Percentiles rank a stretch among this genome's conserved stretches.
phyloP scores from a whole-genome alignment of 2,113 vertebrate species.

The Calyptomena viridis region DNA sequence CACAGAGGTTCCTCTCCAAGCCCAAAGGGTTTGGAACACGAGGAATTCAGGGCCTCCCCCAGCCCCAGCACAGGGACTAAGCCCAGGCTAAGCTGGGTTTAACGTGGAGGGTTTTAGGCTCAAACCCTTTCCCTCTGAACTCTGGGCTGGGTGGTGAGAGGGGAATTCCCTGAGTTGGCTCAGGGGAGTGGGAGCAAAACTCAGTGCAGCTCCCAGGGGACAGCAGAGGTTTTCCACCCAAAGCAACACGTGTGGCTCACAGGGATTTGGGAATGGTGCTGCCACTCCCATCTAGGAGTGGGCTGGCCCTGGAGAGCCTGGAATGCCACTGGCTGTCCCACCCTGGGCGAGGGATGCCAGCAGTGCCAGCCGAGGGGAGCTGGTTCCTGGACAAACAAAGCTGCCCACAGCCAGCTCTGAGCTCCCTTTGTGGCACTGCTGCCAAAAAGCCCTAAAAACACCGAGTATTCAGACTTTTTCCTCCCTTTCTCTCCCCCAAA shows the following conservation, averaged over 20 bases:
- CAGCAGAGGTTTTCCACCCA: background rate
- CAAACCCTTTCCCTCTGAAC: too few relatives aligned
- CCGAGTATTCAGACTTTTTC: background rate
- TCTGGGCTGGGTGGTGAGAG: background rate
- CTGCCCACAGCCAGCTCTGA: background rate
- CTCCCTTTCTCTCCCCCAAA: background rate
- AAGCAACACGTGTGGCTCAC: background rate
- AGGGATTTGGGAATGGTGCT: background rate
- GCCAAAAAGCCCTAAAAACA: background rate
- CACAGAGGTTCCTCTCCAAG: background rate
- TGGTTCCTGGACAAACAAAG: background rate
- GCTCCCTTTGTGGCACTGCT: background rate
- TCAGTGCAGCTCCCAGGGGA: accelerated
- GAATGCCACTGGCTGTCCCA: background rate
- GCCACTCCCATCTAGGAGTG: background rate
- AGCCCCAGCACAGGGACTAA: background rate
- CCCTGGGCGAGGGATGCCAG: background rate
- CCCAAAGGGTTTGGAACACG: background rate
- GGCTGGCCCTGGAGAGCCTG: background rate
- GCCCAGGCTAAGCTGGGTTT: background rate
- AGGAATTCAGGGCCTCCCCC: background rate
- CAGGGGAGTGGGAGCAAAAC: too few relatives aligned
- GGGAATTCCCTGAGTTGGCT: background rate
- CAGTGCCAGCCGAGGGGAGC: background rate
- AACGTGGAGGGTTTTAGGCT: background rate